Percentiles rank a stretch among this genome's conserved stretches.
These are phyloP conservation scores for Colossoma macropomum DNA, from an alignment of 2,113 vertebrate genomes.

Conservation along the genomic window DNA sequence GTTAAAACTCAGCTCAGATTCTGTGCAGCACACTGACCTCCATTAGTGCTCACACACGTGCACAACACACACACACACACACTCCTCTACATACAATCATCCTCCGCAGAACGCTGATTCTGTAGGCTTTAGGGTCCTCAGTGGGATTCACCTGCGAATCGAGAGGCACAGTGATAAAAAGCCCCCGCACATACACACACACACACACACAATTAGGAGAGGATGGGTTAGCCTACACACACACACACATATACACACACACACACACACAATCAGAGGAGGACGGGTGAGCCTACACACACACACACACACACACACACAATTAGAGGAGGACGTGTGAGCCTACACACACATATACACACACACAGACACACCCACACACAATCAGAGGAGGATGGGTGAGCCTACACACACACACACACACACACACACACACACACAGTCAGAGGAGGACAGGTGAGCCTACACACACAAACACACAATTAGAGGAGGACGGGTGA, in stretches of 20 bases:
- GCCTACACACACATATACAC: too few relatives aligned
- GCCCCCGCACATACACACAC: conserved; percentile 20
- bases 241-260: neutral
- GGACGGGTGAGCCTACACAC: too few relatives aligned
- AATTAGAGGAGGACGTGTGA: too few relatives aligned
- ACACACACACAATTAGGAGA: conserved; percentile 5
- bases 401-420: too few relatives aligned
- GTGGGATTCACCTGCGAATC: conserved; percentile 91
- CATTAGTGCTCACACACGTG: conserved; percentile 75
- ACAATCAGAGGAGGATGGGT: too few relatives aligned
- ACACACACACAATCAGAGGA: too few relatives aligned
- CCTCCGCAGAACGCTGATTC: conserved; percentile 94
- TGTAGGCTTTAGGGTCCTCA: conserved; percentile 90
- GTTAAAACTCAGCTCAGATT: conserved; percentile 58
- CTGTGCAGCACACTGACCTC: conserved; percentile 54
- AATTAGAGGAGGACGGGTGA: too few relatives aligned
- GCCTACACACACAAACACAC: conserved; percentile 8
- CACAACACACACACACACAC: conserved; percentile 53
- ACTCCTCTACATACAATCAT: conserved; percentile 96
- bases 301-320: too few relatives aligned
- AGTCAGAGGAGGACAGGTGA: neutral
- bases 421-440: too few relatives aligned
- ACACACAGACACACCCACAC: too few relatives aligned
- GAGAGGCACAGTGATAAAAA: conserved; percentile 62
- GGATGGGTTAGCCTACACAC: too few relatives aligned